These are phyloP conservation scores for Trochalopteron elliotii DNA, from an alignment of 2,113 vertebrate species.

Conservation along the genomic window DNA sequence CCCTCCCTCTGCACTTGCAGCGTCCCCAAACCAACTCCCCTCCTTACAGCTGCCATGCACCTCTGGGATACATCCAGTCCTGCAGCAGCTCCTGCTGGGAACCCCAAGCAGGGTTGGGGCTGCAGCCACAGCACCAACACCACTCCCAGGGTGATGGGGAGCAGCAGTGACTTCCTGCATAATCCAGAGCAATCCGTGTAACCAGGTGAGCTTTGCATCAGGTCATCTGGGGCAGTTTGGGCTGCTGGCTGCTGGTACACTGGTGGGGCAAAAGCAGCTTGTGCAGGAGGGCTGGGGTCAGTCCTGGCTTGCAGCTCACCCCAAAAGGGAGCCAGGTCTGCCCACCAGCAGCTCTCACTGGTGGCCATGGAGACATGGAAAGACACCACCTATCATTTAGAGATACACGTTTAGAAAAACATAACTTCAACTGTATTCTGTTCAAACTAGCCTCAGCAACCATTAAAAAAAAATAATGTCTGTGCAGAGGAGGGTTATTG, in stretches of 20 bases:
- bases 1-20: neutral
- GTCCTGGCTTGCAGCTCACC: neutral
- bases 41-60: neutral
- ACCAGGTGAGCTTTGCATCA: neutral
- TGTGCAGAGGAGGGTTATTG: neutral
- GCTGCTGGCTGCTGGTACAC: neutral
- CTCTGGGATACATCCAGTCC: neutral
- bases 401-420: neutral
- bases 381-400: neutral
- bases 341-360: neutral
- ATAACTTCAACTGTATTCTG: neutral
- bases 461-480: neutral
- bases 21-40: neutral
- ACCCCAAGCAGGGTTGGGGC: accelerated
- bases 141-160: accelerated
- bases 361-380: neutral
- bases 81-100: neutral
- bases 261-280: neutral
- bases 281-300: neutral
- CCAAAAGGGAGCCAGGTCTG: neutral
- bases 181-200: neutral
- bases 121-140: accelerated
- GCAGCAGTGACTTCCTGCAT: neutral
- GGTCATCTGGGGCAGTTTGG: neutral
- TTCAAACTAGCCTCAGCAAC: neutral